These are phyloP conservation scores for Noctua pronuba DNA, from an alignment of 2,888 invertebrate genomes.

Conservation along the genomic window DNA sequence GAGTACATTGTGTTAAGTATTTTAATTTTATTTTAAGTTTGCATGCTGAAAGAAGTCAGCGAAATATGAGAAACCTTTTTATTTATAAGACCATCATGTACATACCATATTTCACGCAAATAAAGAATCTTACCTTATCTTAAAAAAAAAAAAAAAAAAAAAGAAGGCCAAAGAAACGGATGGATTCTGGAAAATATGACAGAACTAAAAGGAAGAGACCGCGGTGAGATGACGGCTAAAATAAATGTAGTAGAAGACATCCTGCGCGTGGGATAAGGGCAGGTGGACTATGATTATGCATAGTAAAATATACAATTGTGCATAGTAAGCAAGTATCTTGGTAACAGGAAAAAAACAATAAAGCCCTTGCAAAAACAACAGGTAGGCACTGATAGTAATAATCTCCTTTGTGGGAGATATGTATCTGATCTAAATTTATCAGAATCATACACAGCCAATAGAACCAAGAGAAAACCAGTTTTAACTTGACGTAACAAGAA, in stretches of 20 bases:
- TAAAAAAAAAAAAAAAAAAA: no score
- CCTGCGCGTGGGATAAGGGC: background rate
- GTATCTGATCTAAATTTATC: conserved; percentile 12
- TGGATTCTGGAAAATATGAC: background rate
- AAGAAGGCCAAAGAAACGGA: background rate
- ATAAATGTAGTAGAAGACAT: background rate
- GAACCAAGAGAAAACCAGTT: conserved; percentile 1
- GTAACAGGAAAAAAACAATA: conserved; percentile 15
- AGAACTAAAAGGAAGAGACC: background rate
- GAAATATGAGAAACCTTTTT: no score
- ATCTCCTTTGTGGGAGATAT: conserved; percentile 16
- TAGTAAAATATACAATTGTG: background rate
- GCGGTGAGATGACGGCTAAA: background rate
- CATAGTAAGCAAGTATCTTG: background rate
- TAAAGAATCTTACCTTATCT: no score
- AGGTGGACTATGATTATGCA: background rate
- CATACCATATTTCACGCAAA: no score
- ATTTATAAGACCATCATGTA: no score
- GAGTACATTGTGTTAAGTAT: no score
- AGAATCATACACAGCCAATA: background rate
- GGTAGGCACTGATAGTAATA: conserved; percentile 13
- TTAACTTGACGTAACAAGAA: conserved; percentile 11
- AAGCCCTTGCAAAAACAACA: background rate
- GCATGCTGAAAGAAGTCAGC: no score
- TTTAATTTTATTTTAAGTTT: no score